Base-by-base conservation (phyloP, 2,797 vertebrate genomes). In the Peromyscus aztecus region DNA sequence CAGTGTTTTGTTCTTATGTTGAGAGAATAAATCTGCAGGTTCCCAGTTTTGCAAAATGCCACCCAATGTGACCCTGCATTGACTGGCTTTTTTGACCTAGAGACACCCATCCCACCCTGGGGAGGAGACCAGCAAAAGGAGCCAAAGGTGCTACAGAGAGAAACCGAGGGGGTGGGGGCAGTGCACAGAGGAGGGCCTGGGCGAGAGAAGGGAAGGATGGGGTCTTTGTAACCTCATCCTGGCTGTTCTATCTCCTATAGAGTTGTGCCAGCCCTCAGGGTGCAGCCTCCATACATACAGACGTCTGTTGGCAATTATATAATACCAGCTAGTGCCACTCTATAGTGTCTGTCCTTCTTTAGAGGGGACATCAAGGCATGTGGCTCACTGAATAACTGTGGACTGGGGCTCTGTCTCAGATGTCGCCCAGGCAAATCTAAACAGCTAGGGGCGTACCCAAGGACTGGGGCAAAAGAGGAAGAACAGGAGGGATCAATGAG, bases 381-480 rank as follows among this genome's bases (percentile, higher is more conserved):
- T 43, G 71, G 2, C 71, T 89, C 69, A 59, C 27, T 61, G 29
- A 59, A 5, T 23, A 43, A 59, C 12, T 13, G 27, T 59, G 37
- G 21, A 55, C 49, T 37, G 21, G 55, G 13, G 3, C n/a, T 87
- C 13, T 52, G n/a, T 82, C 31, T 14, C 24, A 40, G n/a, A 52
- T 31, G 11, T n/a, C 65, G 16, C 59, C 55, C 17, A 67, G 23
- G 63, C 11, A 27, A 81, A 16, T 55, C 67, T 2, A 2, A 4
- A 37, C 11, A 71, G 10, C 59, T 10, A 0, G 34, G 3, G 3
- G 29, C 2, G 14, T 88, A 17, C 29, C 3, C 0, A 1, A 1
- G 27, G 29, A 21, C 17, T 17, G 27, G 67, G 75, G 27, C 19
- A 6, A 1, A 11, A 1, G 29, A 55, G 7, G 76, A 61, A 75